phyloP scores from a whole-genome alignment of 2,797 vertebrate genomes.

The Australoheros facetus region DNA sequence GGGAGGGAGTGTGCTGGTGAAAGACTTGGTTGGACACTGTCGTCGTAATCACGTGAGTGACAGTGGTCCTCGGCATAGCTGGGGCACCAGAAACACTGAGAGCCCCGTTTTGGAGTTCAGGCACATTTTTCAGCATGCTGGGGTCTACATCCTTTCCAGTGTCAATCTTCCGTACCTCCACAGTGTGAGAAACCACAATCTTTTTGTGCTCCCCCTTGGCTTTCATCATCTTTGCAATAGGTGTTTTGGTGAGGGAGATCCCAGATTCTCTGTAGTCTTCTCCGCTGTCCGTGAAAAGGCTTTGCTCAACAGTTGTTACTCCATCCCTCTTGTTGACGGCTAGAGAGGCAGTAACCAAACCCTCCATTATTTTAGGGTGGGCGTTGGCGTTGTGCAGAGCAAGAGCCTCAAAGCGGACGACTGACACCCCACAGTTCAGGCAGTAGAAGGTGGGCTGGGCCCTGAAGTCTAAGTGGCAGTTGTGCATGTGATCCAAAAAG shows the following conservation, averaged over 20 bases:
- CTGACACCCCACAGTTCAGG: conserved; percentile 86
- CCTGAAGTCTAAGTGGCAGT: conserved; percentile 90
- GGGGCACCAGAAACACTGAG: conserved; percentile 85
- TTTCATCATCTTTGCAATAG: conserved; percentile 97
- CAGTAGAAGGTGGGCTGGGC: conserved; percentile 92
- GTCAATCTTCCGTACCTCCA: conserved; percentile 86
- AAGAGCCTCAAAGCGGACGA: conserved; percentile 90
- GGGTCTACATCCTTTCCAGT: conserved; percentile 73
- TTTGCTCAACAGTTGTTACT: conserved; percentile 89
- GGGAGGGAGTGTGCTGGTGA: conserved; percentile 83
- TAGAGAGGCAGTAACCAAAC: conserved; percentile 80
- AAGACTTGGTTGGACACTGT: conserved; percentile 81
- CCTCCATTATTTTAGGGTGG: conserved; percentile 81
- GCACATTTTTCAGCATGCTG: conserved; percentile 79
- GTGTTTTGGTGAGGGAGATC: conserved; percentile 94
- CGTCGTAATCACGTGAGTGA: conserved; percentile 84
- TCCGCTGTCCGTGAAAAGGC: conserved; percentile 77
- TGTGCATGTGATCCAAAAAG: conserved; percentile 93
- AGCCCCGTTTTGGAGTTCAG: conserved; percentile 80
- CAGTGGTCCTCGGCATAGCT: conserved; percentile 87
- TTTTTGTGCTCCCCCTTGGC: conserved; percentile 93
- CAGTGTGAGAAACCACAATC: conserved; percentile 86
- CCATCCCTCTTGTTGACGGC: conserved; percentile 87
- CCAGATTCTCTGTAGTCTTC: conserved; percentile 84
- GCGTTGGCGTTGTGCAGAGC: conserved; percentile 89